Evolutionary conservation across 2,113 vertebrate species (phyloP).

Genomic region (Mionectes macconnelli): DNA sequence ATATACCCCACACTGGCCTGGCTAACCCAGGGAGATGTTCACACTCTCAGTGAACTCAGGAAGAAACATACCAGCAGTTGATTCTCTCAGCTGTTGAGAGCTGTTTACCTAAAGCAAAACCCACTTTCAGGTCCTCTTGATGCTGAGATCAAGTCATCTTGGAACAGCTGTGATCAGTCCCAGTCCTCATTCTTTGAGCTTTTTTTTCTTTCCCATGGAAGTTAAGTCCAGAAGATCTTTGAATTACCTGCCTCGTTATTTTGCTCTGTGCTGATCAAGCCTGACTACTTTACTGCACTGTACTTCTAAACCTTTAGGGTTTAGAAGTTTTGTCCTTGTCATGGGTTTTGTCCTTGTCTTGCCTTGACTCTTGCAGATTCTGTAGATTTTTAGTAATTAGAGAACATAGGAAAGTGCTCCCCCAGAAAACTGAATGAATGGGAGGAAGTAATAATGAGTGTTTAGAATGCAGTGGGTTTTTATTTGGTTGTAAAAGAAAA

Average conservation of each 20-base stretch:
- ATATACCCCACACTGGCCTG: not conserved
- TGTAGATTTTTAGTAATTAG: not conserved
- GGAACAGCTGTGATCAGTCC: not conserved
- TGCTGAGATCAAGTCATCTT: not conserved
- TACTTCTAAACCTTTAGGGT: not conserved
- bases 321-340: too few species aligned
- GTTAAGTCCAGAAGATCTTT: not conserved
- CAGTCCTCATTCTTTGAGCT: not conserved
- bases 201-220: not conserved
- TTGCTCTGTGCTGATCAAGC: not conserved
- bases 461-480: not conserved
- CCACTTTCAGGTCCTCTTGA: not conserved
- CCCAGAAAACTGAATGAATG: not conserved
- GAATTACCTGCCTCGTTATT: not conserved
- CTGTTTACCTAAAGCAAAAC: not conserved
- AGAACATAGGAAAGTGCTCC: not conserved
- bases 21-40: not conserved
- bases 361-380: not conserved
- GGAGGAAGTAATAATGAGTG: not conserved
- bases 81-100: not conserved
- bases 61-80: not conserved
- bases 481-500: not conserved
- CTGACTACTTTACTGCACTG: not conserved
- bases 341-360: not conserved
- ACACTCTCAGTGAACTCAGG: not conserved